These are phyloP conservation scores for Cancer borealis DNA, from an alignment of 2,888 invertebrate genomes.

Conservation along the genomic window DNA sequence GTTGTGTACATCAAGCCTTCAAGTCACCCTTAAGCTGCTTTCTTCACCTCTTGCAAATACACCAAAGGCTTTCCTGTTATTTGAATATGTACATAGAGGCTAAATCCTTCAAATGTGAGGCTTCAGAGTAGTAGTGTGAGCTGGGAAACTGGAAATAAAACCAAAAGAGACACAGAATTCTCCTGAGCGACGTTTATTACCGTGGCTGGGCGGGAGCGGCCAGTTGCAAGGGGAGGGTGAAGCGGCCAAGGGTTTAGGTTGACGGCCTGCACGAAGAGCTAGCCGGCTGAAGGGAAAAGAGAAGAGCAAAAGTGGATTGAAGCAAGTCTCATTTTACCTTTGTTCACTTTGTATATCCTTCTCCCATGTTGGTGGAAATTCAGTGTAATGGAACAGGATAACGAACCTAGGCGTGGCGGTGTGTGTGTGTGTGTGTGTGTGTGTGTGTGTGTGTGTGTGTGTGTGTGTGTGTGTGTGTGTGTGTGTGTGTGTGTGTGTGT, in stretches of 20 bases:
- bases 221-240: not conserved
- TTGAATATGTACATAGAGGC: not conserved
- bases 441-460: slow-evolving; percentile 20
- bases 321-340: not conserved
- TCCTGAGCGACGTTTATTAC: slow-evolving; percentile 17
- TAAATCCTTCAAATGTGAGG: not conserved
- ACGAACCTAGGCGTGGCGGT: not conserved
- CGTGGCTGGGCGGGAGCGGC: not conserved
- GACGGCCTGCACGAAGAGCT: not conserved
- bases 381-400: not conserved
- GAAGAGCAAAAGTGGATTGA: not conserved
- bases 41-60: not conserved
- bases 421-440: not conserved
- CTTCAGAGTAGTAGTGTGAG: not conserved
- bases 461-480: slow-evolving; percentile 20
- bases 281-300: not conserved
- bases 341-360: slow-evolving; percentile 20
- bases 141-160: not conserved
- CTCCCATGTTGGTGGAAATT: not conserved
- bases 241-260: not conserved
- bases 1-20: too few relatives aligned
- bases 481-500: slow-evolving; percentile 40
- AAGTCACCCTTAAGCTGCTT: too few relatives aligned
- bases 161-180: not conserved
- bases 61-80: not conserved